phyloP scores from a whole-genome alignment of 2,113 vertebrate genomes.

The Hyperopisus bebe region DNA sequence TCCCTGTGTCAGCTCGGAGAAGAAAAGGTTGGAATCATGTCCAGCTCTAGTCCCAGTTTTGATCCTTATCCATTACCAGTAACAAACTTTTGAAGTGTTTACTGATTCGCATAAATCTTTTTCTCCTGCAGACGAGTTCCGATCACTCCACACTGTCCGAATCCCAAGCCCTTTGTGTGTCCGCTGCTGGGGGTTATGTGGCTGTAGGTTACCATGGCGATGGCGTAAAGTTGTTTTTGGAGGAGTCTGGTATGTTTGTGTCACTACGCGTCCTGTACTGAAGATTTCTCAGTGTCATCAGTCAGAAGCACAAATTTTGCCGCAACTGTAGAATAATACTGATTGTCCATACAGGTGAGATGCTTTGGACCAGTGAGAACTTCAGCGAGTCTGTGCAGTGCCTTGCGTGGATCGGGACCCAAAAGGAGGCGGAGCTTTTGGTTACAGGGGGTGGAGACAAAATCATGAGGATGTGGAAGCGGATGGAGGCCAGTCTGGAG shows the following conservation, averaged over 20 bases:
- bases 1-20: slow-evolving; percentile 43
- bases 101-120: background rate
- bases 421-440: slow-evolving; percentile 38
- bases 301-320: background rate
- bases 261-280: background rate
- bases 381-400: slow-evolving; percentile 48
- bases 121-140: slow-evolving; percentile 32
- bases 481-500: slow-evolving; percentile 25
- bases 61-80: background rate
- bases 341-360: slow-evolving; percentile 47
- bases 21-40: slow-evolving; percentile 35
- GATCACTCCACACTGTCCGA: slow-evolving; percentile 1
- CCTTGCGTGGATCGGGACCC: slow-evolving; percentile 59
- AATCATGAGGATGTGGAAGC: slow-evolving; percentile 59
- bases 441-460: slow-evolving; percentile 61
- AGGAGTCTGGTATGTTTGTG: slow-evolving; percentile 55
- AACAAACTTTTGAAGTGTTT: background rate
- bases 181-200: slow-evolving; percentile 46
- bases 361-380: slow-evolving; percentile 32
- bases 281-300: background rate
- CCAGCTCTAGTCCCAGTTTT: background rate
- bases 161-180: slow-evolving; percentile 64
- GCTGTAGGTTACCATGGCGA: slow-evolving; percentile 69
- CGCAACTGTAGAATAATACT: background rate
- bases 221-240: slow-evolving; percentile 61